A percentile compares a stretch with the other conserved stretches of the same genome.
phyloP scores from a whole-genome alignment of 2,888 invertebrate genomes.

The Dasypolia templi region DNA sequence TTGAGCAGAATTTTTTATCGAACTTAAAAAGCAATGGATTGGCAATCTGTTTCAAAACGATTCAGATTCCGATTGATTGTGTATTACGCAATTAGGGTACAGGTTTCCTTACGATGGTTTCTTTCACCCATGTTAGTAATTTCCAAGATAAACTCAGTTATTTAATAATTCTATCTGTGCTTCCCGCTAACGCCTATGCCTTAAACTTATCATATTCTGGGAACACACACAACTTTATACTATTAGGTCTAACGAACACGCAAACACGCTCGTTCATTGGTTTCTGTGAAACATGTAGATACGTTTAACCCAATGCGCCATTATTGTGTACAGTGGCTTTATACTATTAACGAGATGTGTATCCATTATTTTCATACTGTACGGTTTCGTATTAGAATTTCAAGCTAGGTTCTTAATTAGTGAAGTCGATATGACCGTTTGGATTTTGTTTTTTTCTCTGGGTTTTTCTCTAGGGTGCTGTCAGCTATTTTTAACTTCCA shows the following conservation, averaged over 20 bases:
- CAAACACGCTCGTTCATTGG: slow-evolving; percentile 51
- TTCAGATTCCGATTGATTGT: too few relatives aligned
- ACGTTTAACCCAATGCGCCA: slow-evolving; percentile 28
- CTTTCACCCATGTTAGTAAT: too few relatives aligned
- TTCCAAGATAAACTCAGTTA: too few relatives aligned
- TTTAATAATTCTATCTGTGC: background rate
- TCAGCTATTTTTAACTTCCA: too few relatives aligned
- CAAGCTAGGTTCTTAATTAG: background rate
- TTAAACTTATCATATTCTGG: background rate
- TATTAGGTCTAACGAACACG: slow-evolving; percentile 56
- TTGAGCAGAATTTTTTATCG: too few relatives aligned
- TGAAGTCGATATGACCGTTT: background rate
- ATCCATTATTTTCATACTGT: slow-evolving; percentile 11
- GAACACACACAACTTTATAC: slow-evolving; percentile 50
- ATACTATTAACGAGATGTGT: slow-evolving; percentile 21
- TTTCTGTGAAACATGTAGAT: slow-evolving; percentile 40
- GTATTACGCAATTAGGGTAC: too few relatives aligned
- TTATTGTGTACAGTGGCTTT: slow-evolving; percentile 19
- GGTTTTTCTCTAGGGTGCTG: background rate
- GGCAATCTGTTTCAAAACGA: too few relatives aligned
- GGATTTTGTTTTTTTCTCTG: background rate
- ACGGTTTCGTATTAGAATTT: slow-evolving; percentile 1
- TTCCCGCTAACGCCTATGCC: slow-evolving; percentile 1
- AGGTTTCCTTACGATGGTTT: too few relatives aligned
- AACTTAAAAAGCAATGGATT: too few relatives aligned